Evolutionary conservation across 2,797 vertebrate species (phyloP).

Genomic region (Sus cebifrons): DNA sequence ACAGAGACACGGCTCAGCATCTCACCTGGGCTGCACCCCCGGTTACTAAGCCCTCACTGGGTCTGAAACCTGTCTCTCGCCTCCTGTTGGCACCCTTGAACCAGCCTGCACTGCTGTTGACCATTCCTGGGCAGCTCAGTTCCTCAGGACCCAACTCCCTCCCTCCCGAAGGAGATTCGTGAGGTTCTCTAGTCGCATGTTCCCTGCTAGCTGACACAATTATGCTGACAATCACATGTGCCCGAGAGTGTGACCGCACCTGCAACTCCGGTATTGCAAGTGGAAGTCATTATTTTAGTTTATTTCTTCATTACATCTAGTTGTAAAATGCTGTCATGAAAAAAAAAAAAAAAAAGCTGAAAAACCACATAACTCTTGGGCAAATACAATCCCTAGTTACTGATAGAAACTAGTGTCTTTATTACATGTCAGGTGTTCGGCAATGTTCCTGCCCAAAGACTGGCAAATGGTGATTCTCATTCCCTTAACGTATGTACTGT

Average conservation of each 20-base stretch:
- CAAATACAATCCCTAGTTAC: neutral
- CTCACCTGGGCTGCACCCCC: neutral
- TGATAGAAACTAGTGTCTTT: neutral
- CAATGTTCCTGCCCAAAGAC: neutral
- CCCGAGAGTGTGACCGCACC: neutral
- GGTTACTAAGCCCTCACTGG: neutral
- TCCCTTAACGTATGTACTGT: constrained; percentile 15
- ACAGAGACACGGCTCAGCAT: neutral
- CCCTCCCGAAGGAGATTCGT: neutral
- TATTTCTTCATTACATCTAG: neutral
- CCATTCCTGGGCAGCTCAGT: neutral
- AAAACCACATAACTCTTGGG: neutral
- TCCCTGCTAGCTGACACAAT: neutral
- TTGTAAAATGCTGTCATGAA: neutral
- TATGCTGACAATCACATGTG: no score
- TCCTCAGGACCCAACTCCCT: neutral
- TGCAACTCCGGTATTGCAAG: neutral
- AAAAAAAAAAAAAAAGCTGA: neutral
- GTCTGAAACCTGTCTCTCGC: neutral
- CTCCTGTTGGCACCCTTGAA: neutral
- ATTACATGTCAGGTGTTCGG: neutral
- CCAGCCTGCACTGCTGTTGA: neutral
- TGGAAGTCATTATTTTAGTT: neutral
- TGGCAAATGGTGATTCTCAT: constrained; percentile 19
- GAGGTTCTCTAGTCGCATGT: neutral